Percentiles rank a stretch among this genome's conserved stretches.
Conservation (phyloP, 2,888 invertebrate species). For the Zygothrica quintamaculata region DNA sequence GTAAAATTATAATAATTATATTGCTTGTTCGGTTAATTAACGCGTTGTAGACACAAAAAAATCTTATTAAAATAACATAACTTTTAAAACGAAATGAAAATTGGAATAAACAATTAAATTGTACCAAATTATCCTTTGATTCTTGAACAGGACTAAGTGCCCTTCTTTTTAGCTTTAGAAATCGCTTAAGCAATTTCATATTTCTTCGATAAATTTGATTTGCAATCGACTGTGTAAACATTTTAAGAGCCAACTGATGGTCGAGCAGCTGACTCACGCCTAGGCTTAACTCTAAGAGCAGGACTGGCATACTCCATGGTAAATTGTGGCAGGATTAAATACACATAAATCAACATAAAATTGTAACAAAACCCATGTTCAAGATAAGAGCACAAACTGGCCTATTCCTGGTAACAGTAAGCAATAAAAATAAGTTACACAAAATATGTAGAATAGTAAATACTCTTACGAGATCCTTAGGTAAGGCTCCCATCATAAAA, state of each 20-base stretch:
- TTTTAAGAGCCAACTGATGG: conserved; percentile 1
- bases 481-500: too few species aligned
- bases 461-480: conserved; percentile 13
- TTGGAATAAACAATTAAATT: conserved; percentile 4
- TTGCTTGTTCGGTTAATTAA: conserved; percentile 13
- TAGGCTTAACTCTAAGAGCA: conserved; percentile 12
- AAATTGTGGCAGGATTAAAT: conserved; percentile 70
- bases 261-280: conserved; percentile 13
- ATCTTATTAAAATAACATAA: background rate
- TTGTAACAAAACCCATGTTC: conserved; percentile 60
- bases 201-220: conserved; percentile 62
- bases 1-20: conserved; percentile 52
- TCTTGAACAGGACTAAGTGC: too few species aligned
- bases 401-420: conserved; percentile 20
- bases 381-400: conserved; percentile 29
- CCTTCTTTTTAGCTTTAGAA: too few species aligned
- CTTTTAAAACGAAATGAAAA: too few species aligned
- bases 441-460: conserved; percentile 11
- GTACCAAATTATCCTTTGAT: conserved; percentile 8
- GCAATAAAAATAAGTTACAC: background rate
- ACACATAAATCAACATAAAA: conserved; percentile 77
- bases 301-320: conserved; percentile 57
- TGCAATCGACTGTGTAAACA: conserved; percentile 31
- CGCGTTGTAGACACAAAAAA: background rate
- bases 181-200: conserved; percentile 43